Percentiles rank a stretch among this genome's conserved stretches.
These are phyloP conservation scores for Euzetes globulus DNA, from an alignment of 2,888 invertebrate genomes.

Conservation along the genomic window DNA sequence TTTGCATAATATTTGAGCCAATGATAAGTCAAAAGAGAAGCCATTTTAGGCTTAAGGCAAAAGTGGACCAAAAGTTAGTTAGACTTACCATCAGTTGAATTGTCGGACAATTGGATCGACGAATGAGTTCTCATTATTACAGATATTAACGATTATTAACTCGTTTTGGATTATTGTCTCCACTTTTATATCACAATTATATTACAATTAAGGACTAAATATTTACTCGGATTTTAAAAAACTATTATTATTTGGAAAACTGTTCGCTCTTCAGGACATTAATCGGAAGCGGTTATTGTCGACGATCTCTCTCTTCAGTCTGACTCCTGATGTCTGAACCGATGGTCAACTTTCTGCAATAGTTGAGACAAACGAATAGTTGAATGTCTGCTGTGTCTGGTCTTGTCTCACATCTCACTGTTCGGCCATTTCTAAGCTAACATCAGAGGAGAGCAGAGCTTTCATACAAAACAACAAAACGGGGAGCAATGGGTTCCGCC, in stretches of 20 bases:
- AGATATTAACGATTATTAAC: neutral
- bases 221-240: no score
- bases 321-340: no score
- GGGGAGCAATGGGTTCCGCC: no score
- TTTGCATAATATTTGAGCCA: neutral
- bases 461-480: no score
- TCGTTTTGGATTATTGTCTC: neutral
- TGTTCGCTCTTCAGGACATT: no score
- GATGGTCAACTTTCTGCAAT: no score
- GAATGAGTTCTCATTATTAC: constrained; percentile 4
- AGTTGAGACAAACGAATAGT: no score
- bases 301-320: no score
- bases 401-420: constrained; percentile 9
- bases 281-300: no score
- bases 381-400: no score
- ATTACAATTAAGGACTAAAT: neutral
- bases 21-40: neutral
- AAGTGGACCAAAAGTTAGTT: neutral
- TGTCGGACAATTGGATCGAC: neutral
- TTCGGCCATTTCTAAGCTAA: constrained; percentile 6
- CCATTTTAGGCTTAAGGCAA: neutral
- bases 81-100: constrained; percentile 17
- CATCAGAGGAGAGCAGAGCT: no score
- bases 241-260: no score
- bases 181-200: constrained; percentile 4